Conservation (phyloP, 2,113 vertebrate genomes). For the Hemibagrus wyckioides region DNA sequence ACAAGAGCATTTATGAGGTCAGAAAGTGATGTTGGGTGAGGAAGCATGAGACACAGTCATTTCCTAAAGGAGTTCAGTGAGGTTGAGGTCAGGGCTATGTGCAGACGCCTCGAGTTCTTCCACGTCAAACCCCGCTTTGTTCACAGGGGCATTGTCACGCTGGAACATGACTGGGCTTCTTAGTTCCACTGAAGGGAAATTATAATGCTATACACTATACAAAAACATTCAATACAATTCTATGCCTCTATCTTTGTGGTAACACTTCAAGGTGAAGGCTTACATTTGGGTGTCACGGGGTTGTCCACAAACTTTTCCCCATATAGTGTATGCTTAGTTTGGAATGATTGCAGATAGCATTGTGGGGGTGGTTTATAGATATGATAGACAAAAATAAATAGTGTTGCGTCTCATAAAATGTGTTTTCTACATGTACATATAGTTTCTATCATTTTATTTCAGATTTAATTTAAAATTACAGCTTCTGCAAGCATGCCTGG, state of each 20-base stretch:
- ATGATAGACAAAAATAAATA: no score
- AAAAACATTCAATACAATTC: neutral
- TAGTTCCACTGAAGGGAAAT: neutral
- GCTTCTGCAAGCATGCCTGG: no score
- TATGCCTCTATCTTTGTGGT: neutral
- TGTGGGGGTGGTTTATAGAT: no score
- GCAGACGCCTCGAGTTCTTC: neutral
- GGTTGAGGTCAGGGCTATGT: neutral
- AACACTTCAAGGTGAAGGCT: neutral
- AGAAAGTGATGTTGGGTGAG: no score
- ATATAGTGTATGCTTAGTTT: neutral
- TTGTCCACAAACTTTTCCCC: neutral
- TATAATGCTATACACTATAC: neutral
- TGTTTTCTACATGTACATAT: no score
- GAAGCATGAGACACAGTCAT: no score
- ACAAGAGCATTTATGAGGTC: neutral
- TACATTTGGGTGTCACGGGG: neutral
- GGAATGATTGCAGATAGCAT: no score
- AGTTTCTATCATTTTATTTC: no score
- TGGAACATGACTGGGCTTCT: neutral
- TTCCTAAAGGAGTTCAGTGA: no score
- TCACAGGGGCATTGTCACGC: neutral
- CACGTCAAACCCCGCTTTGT: neutral
- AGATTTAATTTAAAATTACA: no score
- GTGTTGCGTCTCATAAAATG: no score